Conservation (phyloP, 2,113 vertebrate species). For the Pholis gunnellus region DNA sequence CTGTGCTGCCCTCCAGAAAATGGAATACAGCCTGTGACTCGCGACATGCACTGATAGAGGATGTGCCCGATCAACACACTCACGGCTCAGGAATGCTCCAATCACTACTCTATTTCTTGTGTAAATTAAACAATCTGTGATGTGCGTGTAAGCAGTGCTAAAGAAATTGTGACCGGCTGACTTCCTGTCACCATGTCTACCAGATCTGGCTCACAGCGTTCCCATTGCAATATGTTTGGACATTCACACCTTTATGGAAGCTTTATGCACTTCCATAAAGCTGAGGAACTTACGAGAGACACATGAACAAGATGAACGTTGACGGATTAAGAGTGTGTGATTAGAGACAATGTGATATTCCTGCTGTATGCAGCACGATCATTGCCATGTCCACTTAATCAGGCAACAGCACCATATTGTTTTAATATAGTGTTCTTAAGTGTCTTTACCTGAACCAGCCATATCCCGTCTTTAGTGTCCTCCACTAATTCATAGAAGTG, state of each 20-base stretch:
- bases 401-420: neutral
- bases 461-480: conserved; percentile 99
- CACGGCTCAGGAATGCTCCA: too few relatives aligned
- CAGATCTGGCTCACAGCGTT: too few relatives aligned
- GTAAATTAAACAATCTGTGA: neutral
- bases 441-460: conserved; percentile 94
- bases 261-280: too few relatives aligned
- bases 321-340: neutral
- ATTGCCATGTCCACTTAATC: neutral
- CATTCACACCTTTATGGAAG: too few relatives aligned
- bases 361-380: neutral
- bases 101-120: too few relatives aligned
- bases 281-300: too few relatives aligned
- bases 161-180: neutral
- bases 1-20: neutral
- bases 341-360: neutral
- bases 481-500: conserved; percentile 99
- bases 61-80: neutral
- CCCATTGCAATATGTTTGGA: too few relatives aligned
- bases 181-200: neutral
- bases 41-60: neutral
- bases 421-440: neutral
- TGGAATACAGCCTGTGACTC: neutral
- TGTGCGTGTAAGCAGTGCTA: neutral
- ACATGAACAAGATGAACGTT: too few relatives aligned